phyloP scores from a whole-genome alignment of 37 sponge, comb jelly and placozoan species.

The Mnemiopsis leidyi region DNA sequence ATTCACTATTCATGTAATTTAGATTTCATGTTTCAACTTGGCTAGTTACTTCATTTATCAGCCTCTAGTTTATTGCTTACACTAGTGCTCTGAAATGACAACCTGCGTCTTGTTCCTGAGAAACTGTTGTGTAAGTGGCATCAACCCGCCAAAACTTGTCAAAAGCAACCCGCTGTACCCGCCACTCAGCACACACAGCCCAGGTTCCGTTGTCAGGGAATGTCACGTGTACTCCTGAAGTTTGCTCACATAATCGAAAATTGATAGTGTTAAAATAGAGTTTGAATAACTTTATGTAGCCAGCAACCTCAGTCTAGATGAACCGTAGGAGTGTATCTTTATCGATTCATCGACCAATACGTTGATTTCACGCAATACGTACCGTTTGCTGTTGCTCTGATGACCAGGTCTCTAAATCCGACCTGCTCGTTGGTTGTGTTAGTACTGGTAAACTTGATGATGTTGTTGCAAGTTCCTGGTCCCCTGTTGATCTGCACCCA shows the following conservation, averaged over 20 bases:
- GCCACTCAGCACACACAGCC: not conserved
- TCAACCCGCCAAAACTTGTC: not conserved
- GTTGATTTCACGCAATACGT: not conserved
- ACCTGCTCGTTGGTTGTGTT: not conserved
- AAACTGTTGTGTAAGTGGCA: not conserved
- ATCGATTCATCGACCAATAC: too few species aligned
- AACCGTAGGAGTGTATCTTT: too few species aligned
- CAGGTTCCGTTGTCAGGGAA: not conserved
- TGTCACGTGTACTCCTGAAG: not conserved
- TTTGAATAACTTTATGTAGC: too few species aligned
- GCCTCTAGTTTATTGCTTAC: too few species aligned
- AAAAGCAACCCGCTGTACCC: not conserved
- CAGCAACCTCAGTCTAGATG: too few species aligned
- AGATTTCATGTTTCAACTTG: too few species aligned
- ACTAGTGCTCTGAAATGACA: too few species aligned
- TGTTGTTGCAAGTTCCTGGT: not conserved
- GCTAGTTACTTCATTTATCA: too few species aligned
- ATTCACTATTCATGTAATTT: too few species aligned
- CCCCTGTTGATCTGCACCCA: not conserved
- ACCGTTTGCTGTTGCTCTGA: not conserved
- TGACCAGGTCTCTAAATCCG: not conserved
- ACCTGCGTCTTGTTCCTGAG: not conserved
- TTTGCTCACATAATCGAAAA: too few species aligned
- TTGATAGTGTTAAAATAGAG: too few species aligned
- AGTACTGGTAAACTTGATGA: not conserved